Evolutionary conservation across 2,888 invertebrate species (phyloP).

Genomic region (Clistopyga incitator): DNA sequence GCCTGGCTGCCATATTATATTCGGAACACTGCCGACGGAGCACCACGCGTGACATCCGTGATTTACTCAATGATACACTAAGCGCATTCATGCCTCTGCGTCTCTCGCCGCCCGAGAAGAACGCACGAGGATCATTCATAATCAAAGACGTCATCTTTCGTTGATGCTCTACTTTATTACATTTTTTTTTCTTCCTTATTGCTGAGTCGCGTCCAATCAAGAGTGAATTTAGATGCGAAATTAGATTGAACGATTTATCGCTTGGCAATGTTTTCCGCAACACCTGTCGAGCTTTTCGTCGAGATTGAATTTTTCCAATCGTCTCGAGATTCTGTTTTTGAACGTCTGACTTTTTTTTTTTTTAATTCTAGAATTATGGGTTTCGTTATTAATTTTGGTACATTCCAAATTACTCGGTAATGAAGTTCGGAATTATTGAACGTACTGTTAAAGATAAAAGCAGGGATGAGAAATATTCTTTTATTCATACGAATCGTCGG

Average conservation of each 20-base stretch:
- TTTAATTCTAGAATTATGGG: too few relatives aligned
- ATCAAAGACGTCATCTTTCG: not conserved
- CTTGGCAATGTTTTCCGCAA: not conserved
- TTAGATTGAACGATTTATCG: too few relatives aligned
- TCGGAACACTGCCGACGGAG: slow-evolving; percentile 66
- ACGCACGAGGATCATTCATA: slow-evolving; percentile 12
- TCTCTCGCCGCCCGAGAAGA: not conserved
- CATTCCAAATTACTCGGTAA: too few relatives aligned
- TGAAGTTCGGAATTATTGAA: too few relatives aligned
- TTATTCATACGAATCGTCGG: too few relatives aligned
- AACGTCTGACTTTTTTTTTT: not conserved
- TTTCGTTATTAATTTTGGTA: too few relatives aligned
- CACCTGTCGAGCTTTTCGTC: not conserved
- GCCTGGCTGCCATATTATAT: slow-evolving; percentile 73
- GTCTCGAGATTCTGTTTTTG: too few relatives aligned
- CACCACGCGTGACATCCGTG: slow-evolving; percentile 64
- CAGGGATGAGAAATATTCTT: too few relatives aligned
- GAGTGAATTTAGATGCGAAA: not conserved
- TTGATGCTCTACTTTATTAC: not conserved
- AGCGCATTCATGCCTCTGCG: slow-evolving; percentile 69
- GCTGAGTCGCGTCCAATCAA: not conserved
- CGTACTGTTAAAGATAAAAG: too few relatives aligned
- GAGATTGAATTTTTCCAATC: not conserved
- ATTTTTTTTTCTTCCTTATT: not conserved
- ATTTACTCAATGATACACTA: slow-evolving; percentile 77